Evolutionary conservation across 2,113 vertebrate species (phyloP), one percentile per base, ranked within the genome.

Genomic region (Mugil cephalus): DNA sequence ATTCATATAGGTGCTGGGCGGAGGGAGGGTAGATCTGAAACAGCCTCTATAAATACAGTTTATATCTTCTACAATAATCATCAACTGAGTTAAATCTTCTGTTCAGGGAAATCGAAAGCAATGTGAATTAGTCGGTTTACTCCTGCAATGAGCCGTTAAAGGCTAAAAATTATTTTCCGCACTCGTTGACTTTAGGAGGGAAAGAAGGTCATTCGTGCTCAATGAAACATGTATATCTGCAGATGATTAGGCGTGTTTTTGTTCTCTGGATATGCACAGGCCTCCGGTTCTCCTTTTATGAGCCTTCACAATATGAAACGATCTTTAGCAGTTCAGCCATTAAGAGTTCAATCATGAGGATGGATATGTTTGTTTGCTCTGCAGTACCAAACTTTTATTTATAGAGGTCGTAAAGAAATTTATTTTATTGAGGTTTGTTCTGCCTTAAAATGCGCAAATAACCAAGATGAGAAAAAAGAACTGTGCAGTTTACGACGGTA

Each of bases 91-190:
- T 81, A 74, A 21, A 79, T 74, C 55, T 46, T 46, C 56, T 43
- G 39, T 9, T 81, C 30, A 19, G 79, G 69, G 47, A 66, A 80
- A 81, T 77, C 46, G 13, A 38, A 67, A 71, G 38, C 70, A 62
- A 4, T 36, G 36, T 40, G 42, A 69, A 78, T 67, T n/a, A 71
- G 40, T 21, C 1, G 0, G 19, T 65, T 81, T 51, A 30, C 69
- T 42, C 21, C 38, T 62, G 61, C 55, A 80, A 70, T 21, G 68
- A 77, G 67, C 40, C 15, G 8, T 61, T 53, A 52, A 56, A 46
- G 15, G 46, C 18, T 18, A 5, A 55, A 54, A 55, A 38, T 56
- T 54, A 10, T 86, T 53, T 63, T 59, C n/a, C 24, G 1, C 39
- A 48, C 21, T 42, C 40, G 53, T 69, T 80, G 34, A 39, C 24